These are phyloP conservation scores for Elegia similella DNA, from an alignment of 2,888 invertebrate species.

Conservation along the genomic window DNA sequence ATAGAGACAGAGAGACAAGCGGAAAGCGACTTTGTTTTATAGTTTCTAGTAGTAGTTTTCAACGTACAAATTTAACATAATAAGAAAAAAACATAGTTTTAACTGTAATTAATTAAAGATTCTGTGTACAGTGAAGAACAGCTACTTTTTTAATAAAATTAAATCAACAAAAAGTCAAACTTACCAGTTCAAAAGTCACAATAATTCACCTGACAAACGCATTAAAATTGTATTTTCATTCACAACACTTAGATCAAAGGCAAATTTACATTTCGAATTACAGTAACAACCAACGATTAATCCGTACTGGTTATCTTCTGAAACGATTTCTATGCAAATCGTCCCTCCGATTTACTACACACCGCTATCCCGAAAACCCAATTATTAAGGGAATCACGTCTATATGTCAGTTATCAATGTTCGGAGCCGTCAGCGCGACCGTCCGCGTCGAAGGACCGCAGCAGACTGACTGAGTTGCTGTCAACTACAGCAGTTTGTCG, in stretches of 20 bases:
- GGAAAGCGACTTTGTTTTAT: too few relatives aligned
- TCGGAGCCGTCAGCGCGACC: background rate
- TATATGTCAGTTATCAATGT: constrained; percentile 30
- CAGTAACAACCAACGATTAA: constrained; percentile 22
- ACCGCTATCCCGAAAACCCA: constrained; percentile 27
- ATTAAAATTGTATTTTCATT: constrained; percentile 22
- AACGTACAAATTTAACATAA: too few relatives aligned
- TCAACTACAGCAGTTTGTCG: background rate
- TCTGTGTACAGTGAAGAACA: too few relatives aligned
- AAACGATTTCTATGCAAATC: constrained; percentile 38
- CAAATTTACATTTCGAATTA: constrained; percentile 23
- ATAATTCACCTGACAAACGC: background rate
- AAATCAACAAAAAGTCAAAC: background rate
- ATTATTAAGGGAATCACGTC: constrained; percentile 33
- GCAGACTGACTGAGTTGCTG: constrained; percentile 9
- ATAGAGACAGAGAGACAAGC: too few relatives aligned
- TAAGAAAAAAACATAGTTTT: too few relatives aligned
- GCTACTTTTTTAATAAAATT: too few relatives aligned
- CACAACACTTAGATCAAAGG: constrained; percentile 25
- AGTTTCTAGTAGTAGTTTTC: too few relatives aligned
- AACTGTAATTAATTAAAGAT: too few relatives aligned
- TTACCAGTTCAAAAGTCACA: constrained; percentile 7
- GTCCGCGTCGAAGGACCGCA: constrained; percentile 8
- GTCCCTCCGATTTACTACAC: constrained; percentile 22
- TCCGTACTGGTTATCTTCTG: constrained; percentile 23